These are phyloP conservation scores for Rutilus rutilus DNA, from an alignment of 2,113 vertebrate species.

Conservation along the genomic window DNA sequence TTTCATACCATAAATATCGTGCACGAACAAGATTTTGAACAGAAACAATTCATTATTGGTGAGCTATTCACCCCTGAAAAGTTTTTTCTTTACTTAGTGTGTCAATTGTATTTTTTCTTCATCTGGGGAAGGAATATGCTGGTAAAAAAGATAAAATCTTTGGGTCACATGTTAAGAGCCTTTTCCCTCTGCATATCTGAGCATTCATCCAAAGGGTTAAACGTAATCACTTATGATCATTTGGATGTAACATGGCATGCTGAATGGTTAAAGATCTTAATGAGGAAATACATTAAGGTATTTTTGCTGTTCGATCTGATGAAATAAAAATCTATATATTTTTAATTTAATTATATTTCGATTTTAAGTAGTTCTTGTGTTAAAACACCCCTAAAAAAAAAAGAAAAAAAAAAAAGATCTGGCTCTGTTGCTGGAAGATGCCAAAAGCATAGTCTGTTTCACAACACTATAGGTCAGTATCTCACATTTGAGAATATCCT, in stretches of 20 bases:
- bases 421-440: neutral
- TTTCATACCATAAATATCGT: neutral
- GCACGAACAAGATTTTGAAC: neutral
- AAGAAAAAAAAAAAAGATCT: neutral
- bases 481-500: neutral
- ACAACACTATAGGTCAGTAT: neutral
- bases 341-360: neutral
- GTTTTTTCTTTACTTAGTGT: neutral
- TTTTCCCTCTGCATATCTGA: neutral
- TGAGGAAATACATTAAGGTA: neutral
- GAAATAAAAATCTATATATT: neutral
- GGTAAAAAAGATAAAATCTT: neutral
- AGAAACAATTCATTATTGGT: neutral
- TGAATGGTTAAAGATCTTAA: neutral
- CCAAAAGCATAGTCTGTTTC: neutral
- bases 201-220: neutral
- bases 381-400: neutral
- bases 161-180: neutral
- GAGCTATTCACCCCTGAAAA: neutral
- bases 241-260: neutral
- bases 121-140: neutral
- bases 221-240: neutral
- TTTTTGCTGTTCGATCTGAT: neutral
- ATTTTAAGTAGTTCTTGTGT: neutral
- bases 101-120: neutral